Conservation (phyloP, 2,888 invertebrate genomes). For the Conops quadrifasciatus region DNA sequence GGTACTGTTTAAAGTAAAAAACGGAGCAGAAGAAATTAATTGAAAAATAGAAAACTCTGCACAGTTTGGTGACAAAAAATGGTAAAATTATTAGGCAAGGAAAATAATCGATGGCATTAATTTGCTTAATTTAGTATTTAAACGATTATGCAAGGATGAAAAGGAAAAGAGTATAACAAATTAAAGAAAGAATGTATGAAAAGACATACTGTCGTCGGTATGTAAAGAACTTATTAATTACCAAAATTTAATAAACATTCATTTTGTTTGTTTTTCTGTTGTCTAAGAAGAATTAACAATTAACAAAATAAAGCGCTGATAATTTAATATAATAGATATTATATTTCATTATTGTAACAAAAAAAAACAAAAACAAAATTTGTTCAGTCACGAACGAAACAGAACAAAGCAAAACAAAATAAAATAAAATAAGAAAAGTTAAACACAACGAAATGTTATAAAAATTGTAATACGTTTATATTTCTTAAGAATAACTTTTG, state of each 20-base stretch:
- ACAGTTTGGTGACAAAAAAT: conserved; percentile 2
- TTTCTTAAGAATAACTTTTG: neutral
- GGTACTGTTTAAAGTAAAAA: neutral
- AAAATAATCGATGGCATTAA: no score
- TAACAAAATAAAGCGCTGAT: neutral
- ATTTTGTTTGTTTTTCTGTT: neutral
- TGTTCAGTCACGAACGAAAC: neutral
- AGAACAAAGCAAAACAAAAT: neutral
- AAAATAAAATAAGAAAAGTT: neutral
- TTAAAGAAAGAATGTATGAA: neutral
- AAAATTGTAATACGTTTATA: conserved; percentile 3
- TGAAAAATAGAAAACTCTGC: neutral
- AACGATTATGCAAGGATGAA: neutral
- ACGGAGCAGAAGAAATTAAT: neutral
- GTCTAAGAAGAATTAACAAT: neutral
- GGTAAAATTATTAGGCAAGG: neutral
- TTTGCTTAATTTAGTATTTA: neutral
- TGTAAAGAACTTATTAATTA: neutral
- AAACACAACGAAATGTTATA: conserved; percentile 10
- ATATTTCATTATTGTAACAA: neutral
- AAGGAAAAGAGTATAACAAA: neutral
- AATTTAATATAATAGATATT: neutral
- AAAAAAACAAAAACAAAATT: neutral
- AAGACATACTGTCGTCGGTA: neutral
- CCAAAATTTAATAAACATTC: no score